Percentiles rank a stretch among this genome's conserved stretches.
Evolutionary conservation across 2,797 vertebrate genomes (phyloP).

Genomic region (Scarus forsteni): DNA sequence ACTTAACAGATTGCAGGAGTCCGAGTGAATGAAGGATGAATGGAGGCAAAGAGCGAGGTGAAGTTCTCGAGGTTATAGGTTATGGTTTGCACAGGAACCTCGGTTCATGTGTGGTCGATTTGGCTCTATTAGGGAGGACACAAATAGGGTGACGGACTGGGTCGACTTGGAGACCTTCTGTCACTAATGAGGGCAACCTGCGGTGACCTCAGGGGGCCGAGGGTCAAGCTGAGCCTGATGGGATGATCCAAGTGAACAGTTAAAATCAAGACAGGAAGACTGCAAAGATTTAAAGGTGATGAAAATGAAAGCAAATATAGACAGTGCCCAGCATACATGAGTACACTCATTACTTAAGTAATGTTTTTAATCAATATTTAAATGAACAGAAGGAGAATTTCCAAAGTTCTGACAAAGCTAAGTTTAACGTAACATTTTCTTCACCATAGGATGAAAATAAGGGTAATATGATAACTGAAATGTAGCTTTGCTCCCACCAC

Average conservation of each 20-base stretch:
- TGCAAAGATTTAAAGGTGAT: constrained; percentile 6
- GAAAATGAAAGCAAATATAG: too few species aligned
- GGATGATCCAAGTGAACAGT: constrained; percentile 49
- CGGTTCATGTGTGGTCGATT: constrained; percentile 71
- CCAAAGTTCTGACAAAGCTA: too few species aligned
- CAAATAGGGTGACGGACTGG: constrained; percentile 59
- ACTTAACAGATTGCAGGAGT: constrained; percentile 64
- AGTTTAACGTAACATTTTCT: too few species aligned
- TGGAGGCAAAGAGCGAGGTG: constrained; percentile 51
- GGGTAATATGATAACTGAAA: too few species aligned
- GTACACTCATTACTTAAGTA: too few species aligned
- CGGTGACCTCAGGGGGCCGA: constrained; percentile 59
- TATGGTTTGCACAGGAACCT: constrained; percentile 46
- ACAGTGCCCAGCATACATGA: too few species aligned
- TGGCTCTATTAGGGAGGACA: constrained; percentile 47
- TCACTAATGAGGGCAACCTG: constrained; percentile 78
- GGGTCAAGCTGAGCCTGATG: constrained; percentile 52
- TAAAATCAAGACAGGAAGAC: constrained; percentile 31
- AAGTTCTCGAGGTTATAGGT: constrained; percentile 73
- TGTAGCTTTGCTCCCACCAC: too few species aligned
- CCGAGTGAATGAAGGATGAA: constrained; percentile 57
- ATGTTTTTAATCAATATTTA: too few species aligned
- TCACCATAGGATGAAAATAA: too few species aligned
- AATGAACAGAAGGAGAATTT: too few species aligned
- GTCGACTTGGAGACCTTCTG: constrained; percentile 54